Evolutionary conservation across 2,797 vertebrate species (phyloP), one percentile per base, ranked within the genome.

Genomic region (Crypturellus tataupa): DNA sequence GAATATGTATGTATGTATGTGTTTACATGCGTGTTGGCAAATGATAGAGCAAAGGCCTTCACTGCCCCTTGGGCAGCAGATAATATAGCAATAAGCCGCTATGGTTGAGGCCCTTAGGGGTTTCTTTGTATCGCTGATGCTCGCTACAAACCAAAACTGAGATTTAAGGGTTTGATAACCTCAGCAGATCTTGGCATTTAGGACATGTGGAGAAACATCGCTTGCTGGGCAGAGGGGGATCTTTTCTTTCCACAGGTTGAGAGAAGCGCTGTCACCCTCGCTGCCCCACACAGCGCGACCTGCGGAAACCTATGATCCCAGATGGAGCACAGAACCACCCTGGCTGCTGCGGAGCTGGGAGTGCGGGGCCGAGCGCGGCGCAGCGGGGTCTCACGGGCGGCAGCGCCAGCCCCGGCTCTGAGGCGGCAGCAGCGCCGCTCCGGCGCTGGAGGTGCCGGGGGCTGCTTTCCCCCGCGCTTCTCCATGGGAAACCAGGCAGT

Each of bases 151-250:
- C 16, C 27, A 14, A 40, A 17, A 19, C 12, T 75, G 31, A 20
- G 44, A 44, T 0, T 0, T 2, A 31, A 8, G 5, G 44, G 10
- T 91, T 19, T n/a, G 18, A 42, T 27, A 27, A 0, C 12, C 19
- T 37, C 4, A 2, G 3, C 69, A 24, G 59, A 24, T 33, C 31
- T 71, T 39, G 12, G 49, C 12, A 72, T 53, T 55, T 62, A 33
- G 27, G 18, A 24, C 10, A 5, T 20, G 19, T 7, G 21, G 37
- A 70, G 59, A n/a, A 73, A 4, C 31, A 73, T 75, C 24, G 6
- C 8, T 70, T 73, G 42, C 76, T 31, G 27, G 39, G 55, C 21
- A 75, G 64, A 44, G 17, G 53, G 53, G 25, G 17, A 65, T 9
- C 3, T 62, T 81, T 49, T 79, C 35, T 65, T 82, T 51, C 69